These are phyloP conservation scores for Gouania willdenowi DNA, from an alignment of 2,797 vertebrate species.

Conservation along the genomic window DNA sequence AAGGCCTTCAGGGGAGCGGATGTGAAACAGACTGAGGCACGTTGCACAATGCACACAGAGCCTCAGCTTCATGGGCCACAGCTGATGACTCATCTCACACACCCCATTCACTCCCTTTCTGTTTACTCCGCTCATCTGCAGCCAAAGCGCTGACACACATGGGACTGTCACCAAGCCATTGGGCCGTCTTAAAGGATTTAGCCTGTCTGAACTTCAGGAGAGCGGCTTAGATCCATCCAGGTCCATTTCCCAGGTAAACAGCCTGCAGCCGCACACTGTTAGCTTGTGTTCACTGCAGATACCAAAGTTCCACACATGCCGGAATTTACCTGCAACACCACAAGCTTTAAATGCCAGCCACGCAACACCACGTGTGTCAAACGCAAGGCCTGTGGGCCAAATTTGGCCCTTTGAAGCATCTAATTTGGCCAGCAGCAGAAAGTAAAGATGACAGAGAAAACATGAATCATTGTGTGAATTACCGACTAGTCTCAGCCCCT, in stretches of 20 bases:
- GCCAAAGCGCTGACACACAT: slow-evolving; percentile 31
- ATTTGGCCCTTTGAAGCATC: too few relatives aligned
- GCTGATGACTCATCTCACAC: slow-evolving; percentile 73
- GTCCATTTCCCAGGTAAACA: slow-evolving; percentile 49
- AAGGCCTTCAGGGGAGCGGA: slow-evolving; percentile 61
- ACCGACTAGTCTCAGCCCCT: too few relatives aligned
- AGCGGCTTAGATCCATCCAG: slow-evolving; percentile 52
- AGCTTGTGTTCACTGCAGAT: slow-evolving; percentile 23
- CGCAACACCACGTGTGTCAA: too few relatives aligned
- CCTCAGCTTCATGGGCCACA: slow-evolving; percentile 9
- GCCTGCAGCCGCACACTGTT: slow-evolving; percentile 28
- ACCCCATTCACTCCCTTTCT: slow-evolving; percentile 58
- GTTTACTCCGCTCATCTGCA: slow-evolving; percentile 44
- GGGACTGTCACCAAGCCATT: slow-evolving; percentile 30
- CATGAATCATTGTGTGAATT: too few relatives aligned
- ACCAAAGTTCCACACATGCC: slow-evolving; percentile 2
- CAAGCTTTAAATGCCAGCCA: too few relatives aligned
- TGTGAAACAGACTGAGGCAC: slow-evolving; percentile 63
- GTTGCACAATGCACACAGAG: slow-evolving; percentile 14
- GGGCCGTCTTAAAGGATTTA: slow-evolving; percentile 57
- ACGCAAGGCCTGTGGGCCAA: too few relatives aligned
- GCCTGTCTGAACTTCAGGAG: slow-evolving; percentile 48
- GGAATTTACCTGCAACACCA: slow-evolving; percentile 7
- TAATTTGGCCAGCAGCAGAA: too few relatives aligned
- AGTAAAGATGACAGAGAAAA: too few relatives aligned